These are phyloP conservation scores for Diplolepis rosae DNA, from an alignment of 2,888 invertebrate genomes.

Conservation along the genomic window DNA sequence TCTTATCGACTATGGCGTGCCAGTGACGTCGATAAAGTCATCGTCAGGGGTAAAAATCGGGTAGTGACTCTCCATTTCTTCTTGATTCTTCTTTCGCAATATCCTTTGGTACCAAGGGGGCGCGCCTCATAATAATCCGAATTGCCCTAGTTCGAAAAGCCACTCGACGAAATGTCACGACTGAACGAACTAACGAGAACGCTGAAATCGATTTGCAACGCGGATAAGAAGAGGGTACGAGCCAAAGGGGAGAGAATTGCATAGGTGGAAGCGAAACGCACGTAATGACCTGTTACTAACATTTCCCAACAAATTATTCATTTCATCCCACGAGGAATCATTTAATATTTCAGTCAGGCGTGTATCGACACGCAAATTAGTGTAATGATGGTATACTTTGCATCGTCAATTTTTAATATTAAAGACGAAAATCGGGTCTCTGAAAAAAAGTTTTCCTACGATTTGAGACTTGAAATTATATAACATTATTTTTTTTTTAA, in stretches of 20 bases:
- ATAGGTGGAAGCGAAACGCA: constrained; percentile 3
- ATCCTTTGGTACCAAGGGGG: constrained; percentile 19
- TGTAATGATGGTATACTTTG: not conserved
- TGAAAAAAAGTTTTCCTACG: no score
- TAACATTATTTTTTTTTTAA: no score
- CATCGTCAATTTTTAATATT: not conserved
- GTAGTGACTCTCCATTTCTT: constrained; percentile 21
- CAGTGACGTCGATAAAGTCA: constrained; percentile 13
- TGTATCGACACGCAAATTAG: not conserved
- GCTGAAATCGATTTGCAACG: constrained; percentile 18
- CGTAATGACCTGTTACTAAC: constrained; percentile 22
- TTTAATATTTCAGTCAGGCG: not conserved
- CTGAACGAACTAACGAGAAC: constrained; percentile 28
- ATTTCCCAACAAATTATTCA: constrained; percentile 20
- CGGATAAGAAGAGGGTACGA: constrained; percentile 27
- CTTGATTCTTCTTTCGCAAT: constrained; percentile 21
- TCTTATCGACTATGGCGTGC: constrained; percentile 8
- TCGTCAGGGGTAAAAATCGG: constrained; percentile 11
- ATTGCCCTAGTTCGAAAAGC: constrained; percentile 29
- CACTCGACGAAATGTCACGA: constrained; percentile 32
- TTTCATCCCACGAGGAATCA: not conserved
- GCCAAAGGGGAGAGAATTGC: constrained; percentile 19
- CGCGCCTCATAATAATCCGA: constrained; percentile 17
- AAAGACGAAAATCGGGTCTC: no score
- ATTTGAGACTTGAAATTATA: no score